phyloP scores from a whole-genome alignment of 2,797 vertebrate species.

The Glyptemys insculpta region DNA sequence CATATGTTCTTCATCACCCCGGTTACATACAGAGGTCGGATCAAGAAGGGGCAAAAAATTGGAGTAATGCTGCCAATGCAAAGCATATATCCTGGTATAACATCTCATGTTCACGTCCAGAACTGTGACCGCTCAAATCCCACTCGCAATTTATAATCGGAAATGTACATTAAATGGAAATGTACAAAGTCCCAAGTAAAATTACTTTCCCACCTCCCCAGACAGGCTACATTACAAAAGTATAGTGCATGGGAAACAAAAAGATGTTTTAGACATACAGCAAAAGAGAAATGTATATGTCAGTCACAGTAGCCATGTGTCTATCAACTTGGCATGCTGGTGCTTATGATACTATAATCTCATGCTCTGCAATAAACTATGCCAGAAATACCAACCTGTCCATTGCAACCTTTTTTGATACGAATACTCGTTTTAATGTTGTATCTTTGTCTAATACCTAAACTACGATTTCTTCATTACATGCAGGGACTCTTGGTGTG shows the following conservation, averaged over 20 bases:
- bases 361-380: too few species aligned
- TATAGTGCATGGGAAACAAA: not conserved
- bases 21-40: slow-evolving; percentile 75
- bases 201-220: not conserved
- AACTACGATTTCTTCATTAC: not conserved
- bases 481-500: not conserved
- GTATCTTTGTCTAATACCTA: not conserved
- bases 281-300: too few species aligned
- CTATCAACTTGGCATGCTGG: too few species aligned
- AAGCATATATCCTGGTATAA: slow-evolving; percentile 84
- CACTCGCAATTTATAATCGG: slow-evolving; percentile 44
- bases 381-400: too few species aligned
- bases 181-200: slow-evolving; percentile 51
- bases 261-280: not conserved
- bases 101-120: slow-evolving; percentile 86
- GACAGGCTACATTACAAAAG: too few species aligned
- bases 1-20: slow-evolving; percentile 87
- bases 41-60: slow-evolving; percentile 79
- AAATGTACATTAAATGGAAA: slow-evolving; percentile 5
- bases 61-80: slow-evolving; percentile 86
- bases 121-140: slow-evolving; percentile 85
- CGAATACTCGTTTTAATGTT: not conserved
- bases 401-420: not conserved
- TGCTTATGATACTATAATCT: too few species aligned
- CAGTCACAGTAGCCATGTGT: too few species aligned